phyloP scores from a whole-genome alignment of 2,888 invertebrate species.

The Agonum fuliginosum region DNA sequence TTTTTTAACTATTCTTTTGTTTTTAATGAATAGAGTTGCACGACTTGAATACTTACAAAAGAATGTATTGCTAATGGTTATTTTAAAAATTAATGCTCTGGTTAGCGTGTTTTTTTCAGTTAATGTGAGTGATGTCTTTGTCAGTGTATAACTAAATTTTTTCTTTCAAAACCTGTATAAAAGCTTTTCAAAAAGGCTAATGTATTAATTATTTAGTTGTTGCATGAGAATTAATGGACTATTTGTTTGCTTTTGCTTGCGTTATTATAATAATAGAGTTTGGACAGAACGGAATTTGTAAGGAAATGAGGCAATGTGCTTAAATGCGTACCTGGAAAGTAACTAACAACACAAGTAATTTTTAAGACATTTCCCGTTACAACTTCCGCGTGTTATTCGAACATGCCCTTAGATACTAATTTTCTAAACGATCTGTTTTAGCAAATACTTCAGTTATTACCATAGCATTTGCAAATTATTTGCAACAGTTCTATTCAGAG shows the following conservation, averaged over 20 bases:
- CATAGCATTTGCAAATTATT: slow-evolving; percentile 50
- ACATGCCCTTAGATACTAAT: slow-evolving; percentile 47
- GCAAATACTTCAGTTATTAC: slow-evolving; percentile 45
- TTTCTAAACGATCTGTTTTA: slow-evolving; percentile 41
- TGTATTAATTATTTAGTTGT: not conserved
- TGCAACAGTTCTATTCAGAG: slow-evolving; percentile 45
- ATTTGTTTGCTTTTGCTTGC: not conserved
- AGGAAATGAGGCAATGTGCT: slow-evolving; percentile 27
- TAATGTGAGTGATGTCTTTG: slow-evolving; percentile 3
- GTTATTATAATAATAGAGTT: slow-evolving; percentile 12
- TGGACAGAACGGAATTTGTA: not conserved
- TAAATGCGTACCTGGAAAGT: slow-evolving; percentile 1
- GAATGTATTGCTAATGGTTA: slow-evolving; percentile 19
- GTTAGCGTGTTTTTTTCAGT: not conserved
- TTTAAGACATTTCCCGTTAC: slow-evolving; percentile 6
- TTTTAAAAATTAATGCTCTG: slow-evolving; percentile 16
- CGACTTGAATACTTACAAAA: slow-evolving; percentile 25
- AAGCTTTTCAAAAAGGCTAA: not conserved
- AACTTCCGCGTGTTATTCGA: slow-evolving; percentile 40
- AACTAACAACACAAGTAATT: slow-evolving; percentile 5
- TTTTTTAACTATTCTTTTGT: slow-evolving; percentile 51
- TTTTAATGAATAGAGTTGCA: slow-evolving; percentile 38
- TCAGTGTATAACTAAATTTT: not conserved
- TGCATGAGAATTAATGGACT: not conserved
- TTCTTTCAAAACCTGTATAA: not conserved